These are phyloP conservation scores for Phymanthus crucifer DNA, from an alignment of 92 coral and sea anemone species.

Conservation along the genomic window DNA sequence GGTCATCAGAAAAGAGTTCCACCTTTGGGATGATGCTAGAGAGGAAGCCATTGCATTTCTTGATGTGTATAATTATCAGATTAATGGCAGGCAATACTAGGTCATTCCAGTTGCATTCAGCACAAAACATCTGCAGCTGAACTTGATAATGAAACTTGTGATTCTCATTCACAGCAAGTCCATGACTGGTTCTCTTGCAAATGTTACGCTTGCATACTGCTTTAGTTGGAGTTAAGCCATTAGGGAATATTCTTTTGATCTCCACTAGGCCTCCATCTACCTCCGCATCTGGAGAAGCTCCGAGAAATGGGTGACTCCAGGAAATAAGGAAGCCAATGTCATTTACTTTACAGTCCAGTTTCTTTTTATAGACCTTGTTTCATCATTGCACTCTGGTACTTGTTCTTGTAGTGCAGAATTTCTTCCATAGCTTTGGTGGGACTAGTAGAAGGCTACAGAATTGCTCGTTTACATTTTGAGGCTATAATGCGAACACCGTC, in stretches of 20 bases:
- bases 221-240: conserved; percentile 39
- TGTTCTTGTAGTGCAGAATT: conserved; percentile 55
- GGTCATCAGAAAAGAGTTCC: conserved; percentile 51
- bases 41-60: conserved; percentile 43
- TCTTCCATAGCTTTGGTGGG: conserved; percentile 71
- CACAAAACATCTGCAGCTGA: conserved; percentile 67
- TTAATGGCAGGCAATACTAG: conserved; percentile 54
- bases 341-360: conserved; percentile 55
- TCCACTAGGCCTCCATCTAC: conserved; percentile 68
- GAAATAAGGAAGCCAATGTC: conserved; percentile 62
- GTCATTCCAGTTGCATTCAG: conserved; percentile 64
- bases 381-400: conserved; percentile 64
- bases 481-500: conserved; percentile 57
- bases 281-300: conserved; percentile 68
- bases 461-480: conserved; percentile 61
- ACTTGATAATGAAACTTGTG: conserved; percentile 63
- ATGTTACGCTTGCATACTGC: conserved; percentile 63
- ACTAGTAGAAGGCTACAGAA: conserved; percentile 57
- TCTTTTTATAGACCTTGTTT: conserved; percentile 53
- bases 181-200: conserved; percentile 46
- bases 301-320: conserved; percentile 56
- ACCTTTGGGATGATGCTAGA: conserved; percentile 53
- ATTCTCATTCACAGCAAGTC: conserved; percentile 56
- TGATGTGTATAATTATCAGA: conserved; percentile 55
- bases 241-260: conserved; percentile 62